Evolutionary conservation across 1,140 invertebrate genomes (phyloP).

Genomic region (Bombus affinis): DNA sequence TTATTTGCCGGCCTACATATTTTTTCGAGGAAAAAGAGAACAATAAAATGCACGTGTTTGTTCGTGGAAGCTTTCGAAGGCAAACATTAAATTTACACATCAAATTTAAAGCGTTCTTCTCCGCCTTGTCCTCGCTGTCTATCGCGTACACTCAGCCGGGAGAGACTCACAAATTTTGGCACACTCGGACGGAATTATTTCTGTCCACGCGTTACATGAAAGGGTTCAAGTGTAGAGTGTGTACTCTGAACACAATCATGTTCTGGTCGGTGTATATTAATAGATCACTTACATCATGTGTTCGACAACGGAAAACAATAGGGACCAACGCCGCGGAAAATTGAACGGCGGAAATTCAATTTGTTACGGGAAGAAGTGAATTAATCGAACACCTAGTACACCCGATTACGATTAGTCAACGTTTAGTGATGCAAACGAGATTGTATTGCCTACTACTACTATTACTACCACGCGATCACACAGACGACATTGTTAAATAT

Average conservation of each 20-base stretch:
- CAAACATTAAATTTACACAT: background rate
- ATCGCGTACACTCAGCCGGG: background rate
- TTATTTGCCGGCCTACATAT: background rate
- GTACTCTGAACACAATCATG: background rate
- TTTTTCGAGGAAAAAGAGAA: background rate
- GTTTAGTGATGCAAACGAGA: background rate
- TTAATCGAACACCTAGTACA: background rate
- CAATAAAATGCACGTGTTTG: background rate
- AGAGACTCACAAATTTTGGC: slow-evolving; percentile 41
- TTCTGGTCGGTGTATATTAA: slow-evolving; percentile 43
- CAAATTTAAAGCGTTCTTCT: background rate
- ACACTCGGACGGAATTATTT: slow-evolving; percentile 41
- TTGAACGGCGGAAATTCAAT: background rate
- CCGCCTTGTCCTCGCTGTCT: background rate
- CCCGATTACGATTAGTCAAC: background rate
- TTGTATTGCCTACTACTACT: background rate
- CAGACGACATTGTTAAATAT: background rate
- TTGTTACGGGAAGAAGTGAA: background rate
- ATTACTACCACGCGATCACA: background rate
- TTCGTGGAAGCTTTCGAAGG: background rate
- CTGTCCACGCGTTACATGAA: slow-evolving; percentile 3
- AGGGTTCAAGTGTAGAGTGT: slow-evolving; percentile 49
- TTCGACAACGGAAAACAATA: slow-evolving; percentile 37
- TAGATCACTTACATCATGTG: slow-evolving; percentile 60
- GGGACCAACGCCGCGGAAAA: background rate